Evolutionary conservation across 2,797 vertebrate genomes (phyloP).

Genomic region (Dipus sagitta): DNA sequence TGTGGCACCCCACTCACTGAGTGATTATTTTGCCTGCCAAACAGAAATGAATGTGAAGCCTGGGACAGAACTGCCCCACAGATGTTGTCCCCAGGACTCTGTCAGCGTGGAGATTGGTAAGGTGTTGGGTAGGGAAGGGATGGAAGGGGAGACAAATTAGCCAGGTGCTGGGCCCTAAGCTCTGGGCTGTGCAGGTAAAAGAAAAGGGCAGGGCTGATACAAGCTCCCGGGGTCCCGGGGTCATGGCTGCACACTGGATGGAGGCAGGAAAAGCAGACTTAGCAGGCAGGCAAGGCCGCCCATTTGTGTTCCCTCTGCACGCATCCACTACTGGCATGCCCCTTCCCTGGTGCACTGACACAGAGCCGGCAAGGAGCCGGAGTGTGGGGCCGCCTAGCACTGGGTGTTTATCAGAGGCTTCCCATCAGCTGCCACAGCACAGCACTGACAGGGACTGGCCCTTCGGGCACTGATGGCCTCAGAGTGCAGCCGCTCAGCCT

Average conservation of each 20-base stretch:
- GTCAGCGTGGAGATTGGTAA: background rate
- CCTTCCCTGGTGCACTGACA: background rate
- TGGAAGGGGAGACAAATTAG: background rate
- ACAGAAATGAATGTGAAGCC: background rate
- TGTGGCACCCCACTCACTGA: background rate
- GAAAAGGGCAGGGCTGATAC: background rate
- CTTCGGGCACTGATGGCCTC: rapidly evolving
- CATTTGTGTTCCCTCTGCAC: background rate
- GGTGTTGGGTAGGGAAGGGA: rapidly evolving
- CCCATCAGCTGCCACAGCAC: no score
- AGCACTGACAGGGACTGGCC: rapidly evolving
- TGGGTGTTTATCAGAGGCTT: no score
- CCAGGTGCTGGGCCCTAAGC: background rate
- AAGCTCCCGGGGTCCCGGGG: background rate
- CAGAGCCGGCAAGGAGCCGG: background rate
- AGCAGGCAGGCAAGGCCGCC: background rate
- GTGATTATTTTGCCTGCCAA: background rate
- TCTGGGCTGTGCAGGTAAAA: background rate
- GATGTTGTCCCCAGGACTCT: background rate
- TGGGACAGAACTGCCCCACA: background rate
- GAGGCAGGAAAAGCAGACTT: background rate
- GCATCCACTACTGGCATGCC: no score
- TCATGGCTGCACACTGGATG: rapidly evolving
- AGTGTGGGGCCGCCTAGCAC: background rate
- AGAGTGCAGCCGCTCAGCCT: background rate